Percentiles rank a stretch among this genome's conserved stretches.
These are phyloP conservation scores for Eilema depressum DNA, from an alignment of 2,888 invertebrate genomes.

Conservation along the genomic window DNA sequence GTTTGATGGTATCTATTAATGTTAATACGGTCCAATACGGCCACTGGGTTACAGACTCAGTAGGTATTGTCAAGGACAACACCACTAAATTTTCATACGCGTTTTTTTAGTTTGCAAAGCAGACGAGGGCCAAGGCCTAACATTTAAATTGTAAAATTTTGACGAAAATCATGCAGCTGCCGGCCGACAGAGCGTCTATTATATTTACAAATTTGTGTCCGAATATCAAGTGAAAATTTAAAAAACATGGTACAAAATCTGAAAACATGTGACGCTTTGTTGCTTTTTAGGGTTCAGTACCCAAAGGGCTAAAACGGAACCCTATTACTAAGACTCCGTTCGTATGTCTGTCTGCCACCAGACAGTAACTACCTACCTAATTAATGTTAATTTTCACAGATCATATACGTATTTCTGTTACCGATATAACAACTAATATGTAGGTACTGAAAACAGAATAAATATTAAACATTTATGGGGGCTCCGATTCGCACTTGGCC, in stretches of 20 bases:
- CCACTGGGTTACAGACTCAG: conserved; percentile 70
- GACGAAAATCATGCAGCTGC: conserved; percentile 76
- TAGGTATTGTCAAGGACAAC: conserved; percentile 63
- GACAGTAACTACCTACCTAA: too few species aligned
- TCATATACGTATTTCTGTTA: too few species aligned
- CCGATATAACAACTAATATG: too few species aligned
- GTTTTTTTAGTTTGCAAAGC: conserved; percentile 51
- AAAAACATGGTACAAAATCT: background rate
- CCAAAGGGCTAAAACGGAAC: too few species aligned
- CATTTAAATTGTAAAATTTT: conserved; percentile 78
- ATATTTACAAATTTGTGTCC: conserved; percentile 72
- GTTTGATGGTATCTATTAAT: background rate
- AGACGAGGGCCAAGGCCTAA: conserved; percentile 47
- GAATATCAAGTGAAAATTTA: background rate
- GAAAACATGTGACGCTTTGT: background rate
- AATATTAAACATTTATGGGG: too few species aligned
- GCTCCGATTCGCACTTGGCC: too few species aligned
- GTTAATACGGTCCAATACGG: conserved; percentile 67
- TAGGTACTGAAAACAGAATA: too few species aligned
- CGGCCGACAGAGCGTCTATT: conserved; percentile 53
- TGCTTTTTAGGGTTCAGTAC: background rate
- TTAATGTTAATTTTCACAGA: too few species aligned
- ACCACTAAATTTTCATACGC: conserved; percentile 49
- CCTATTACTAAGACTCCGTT: too few species aligned
- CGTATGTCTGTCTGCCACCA: too few species aligned